These are phyloP conservation scores for Agonopterix subpropinquella DNA, from an alignment of 2,888 invertebrate genomes.

Conservation along the genomic window DNA sequence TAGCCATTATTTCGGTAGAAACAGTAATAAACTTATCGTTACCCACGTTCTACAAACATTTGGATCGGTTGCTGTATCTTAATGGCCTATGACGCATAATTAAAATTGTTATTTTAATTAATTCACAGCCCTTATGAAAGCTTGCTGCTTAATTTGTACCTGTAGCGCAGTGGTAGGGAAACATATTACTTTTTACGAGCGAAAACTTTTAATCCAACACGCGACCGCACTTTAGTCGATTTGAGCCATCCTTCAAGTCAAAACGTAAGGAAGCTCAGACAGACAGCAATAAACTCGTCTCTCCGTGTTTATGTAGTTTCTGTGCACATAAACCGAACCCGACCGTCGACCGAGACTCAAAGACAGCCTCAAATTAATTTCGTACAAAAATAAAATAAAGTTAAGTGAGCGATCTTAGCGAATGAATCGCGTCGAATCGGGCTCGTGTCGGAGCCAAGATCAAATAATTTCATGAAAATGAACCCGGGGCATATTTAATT, in stretches of 20 bases:
- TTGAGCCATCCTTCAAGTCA: constrained; percentile 37
- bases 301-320: constrained; percentile 48
- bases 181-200: background rate
- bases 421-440: constrained; percentile 54
- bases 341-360: constrained; percentile 19
- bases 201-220: constrained; percentile 28
- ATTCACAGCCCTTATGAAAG: background rate
- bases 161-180: background rate
- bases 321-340: constrained; percentile 37
- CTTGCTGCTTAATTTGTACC: background rate
- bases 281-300: constrained; percentile 49
- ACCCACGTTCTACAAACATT: constrained; percentile 30
- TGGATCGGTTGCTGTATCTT: constrained; percentile 17
- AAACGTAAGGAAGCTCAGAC: constrained; percentile 42
- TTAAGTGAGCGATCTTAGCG: constrained; percentile 42
- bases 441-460: constrained; percentile 51
- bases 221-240: constrained; percentile 46
- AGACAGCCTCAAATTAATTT: constrained; percentile 22
- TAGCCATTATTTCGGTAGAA: constrained; percentile 29
- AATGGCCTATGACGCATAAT: constrained; percentile 8
- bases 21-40: constrained; percentile 32
- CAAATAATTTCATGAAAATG: constrained; percentile 73
- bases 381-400: constrained; percentile 40
- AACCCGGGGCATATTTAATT: constrained; percentile 69
- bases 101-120: constrained; percentile 13